phyloP scores from a whole-genome alignment of 2,113 vertebrate species.

The Romanogobio albipinnatus region DNA sequence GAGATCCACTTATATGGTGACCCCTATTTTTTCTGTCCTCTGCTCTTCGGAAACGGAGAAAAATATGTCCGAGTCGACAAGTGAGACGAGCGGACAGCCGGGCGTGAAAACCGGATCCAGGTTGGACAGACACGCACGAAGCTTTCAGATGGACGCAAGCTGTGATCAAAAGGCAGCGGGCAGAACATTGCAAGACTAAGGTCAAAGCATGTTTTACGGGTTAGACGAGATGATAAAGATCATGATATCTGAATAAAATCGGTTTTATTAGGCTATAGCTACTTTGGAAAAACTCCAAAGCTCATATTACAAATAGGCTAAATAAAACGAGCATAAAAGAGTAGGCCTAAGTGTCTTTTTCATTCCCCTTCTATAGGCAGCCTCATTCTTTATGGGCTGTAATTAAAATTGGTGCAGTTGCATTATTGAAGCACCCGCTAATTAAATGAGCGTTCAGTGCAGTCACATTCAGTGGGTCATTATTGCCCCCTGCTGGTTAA shows the following conservation, averaged over 20 bases:
- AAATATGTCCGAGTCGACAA: background rate
- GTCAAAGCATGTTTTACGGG: background rate
- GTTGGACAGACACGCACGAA: background rate
- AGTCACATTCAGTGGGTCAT: background rate
- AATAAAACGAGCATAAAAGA: background rate
- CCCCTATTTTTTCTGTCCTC: background rate
- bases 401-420: background rate
- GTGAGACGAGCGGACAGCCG: background rate
- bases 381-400: background rate
- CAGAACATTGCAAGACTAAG: no score
- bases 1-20: background rate
- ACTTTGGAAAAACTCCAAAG: background rate
- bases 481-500: conserved; percentile 40
- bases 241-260: background rate
- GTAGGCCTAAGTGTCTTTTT: background rate
- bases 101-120: background rate
- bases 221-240: background rate
- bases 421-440: background rate
- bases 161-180: background rate
- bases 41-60: background rate
- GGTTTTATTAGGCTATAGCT: background rate
- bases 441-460: background rate
- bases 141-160: background rate
- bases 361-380: background rate
- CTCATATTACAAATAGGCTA: background rate